A percentile compares a stretch with the other conserved stretches of the same genome.
Evolutionary conservation across 1,140 invertebrate genomes (phyloP).

Genomic region (Tetramorium alpestre): DNA sequence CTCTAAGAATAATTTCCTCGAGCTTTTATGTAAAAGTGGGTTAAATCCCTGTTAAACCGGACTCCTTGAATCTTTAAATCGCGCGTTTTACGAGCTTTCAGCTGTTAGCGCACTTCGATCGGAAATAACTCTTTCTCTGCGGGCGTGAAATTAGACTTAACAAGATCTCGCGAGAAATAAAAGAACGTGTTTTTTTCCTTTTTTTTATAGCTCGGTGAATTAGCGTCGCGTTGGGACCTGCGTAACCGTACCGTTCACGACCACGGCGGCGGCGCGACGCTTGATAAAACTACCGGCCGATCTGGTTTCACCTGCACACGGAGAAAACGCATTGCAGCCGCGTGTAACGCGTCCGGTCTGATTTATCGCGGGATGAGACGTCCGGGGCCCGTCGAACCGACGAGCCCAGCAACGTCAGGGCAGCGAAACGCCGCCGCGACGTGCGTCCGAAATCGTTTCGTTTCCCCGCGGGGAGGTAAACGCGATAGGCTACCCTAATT

Average conservation of each 20-base stretch:
- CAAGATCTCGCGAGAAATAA: conserved; percentile 52
- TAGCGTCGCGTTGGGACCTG: conserved; percentile 61
- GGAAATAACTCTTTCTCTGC: background rate
- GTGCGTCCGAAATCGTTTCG: conserved; percentile 41
- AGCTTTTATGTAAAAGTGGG: background rate
- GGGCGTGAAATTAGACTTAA: conserved; percentile 57
- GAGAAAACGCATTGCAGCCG: conserved; percentile 48
- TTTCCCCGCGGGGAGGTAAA: conserved; percentile 39
- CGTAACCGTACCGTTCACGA: conserved; percentile 18
- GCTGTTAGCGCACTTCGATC: background rate
- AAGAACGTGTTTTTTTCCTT: background rate
- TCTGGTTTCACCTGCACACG: conserved; percentile 25
- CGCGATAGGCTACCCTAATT: conserved; percentile 58
- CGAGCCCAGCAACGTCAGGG: conserved; percentile 52
- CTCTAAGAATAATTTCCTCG: background rate
- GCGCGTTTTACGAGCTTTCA: background rate
- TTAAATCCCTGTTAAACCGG: background rate
- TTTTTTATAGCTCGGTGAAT: conserved; percentile 47
- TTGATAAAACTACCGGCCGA: conserved; percentile 59
- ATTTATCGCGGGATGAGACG: conserved; percentile 66
- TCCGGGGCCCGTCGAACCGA: conserved; percentile 40
- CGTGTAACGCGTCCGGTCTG: conserved; percentile 63
- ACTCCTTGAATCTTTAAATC: background rate
- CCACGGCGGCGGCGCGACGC: background rate
- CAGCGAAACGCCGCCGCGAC: conserved; percentile 23